These are phyloP conservation scores for Irena cyanogastra DNA, from an alignment of 2,113 vertebrate genomes.

Conservation along the genomic window DNA sequence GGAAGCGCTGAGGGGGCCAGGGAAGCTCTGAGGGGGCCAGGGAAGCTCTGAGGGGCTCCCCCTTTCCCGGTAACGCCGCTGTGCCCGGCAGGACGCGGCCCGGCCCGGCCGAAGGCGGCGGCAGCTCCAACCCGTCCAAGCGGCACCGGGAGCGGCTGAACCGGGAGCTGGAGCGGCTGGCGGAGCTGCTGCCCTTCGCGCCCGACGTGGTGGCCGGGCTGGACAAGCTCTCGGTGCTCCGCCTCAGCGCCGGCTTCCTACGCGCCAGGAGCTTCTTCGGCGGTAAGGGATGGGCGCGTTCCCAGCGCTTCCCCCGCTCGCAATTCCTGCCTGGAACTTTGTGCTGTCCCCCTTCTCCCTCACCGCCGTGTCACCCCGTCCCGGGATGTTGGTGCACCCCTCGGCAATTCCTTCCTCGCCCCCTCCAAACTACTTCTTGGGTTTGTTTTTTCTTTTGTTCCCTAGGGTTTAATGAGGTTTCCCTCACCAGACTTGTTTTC, in stretches of 20 bases:
- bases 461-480: no score
- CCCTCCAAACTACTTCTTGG: not conserved
- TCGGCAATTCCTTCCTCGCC: no score
- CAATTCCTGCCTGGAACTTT: not conserved
- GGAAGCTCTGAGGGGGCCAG: not conserved
- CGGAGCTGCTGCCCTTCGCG: slow-evolving; percentile 61
- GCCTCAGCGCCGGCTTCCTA: slow-evolving; percentile 69
- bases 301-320: fast-evolving
- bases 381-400: no score
- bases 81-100: slow-evolving; percentile 24
- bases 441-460: no score
- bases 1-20: not conserved
- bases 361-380: not conserved
- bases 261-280: slow-evolving; percentile 64
- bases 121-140: slow-evolving; percentile 69
- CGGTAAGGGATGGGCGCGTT: not conserved
- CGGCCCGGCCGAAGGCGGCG: not conserved
- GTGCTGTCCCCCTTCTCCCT: no score
- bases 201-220: slow-evolving; percentile 64
- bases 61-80: not conserved
- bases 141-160: slow-evolving; percentile 72
- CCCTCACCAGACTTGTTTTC: not conserved
- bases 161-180: slow-evolving; percentile 68
- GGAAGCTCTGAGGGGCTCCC: not conserved
- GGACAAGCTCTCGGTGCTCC: slow-evolving; percentile 71